Percentiles rank a stretch among this genome's conserved stretches.
Evolutionary conservation across 2,888 invertebrate species (phyloP).

Genomic region (Bedellia somnulentella): DNA sequence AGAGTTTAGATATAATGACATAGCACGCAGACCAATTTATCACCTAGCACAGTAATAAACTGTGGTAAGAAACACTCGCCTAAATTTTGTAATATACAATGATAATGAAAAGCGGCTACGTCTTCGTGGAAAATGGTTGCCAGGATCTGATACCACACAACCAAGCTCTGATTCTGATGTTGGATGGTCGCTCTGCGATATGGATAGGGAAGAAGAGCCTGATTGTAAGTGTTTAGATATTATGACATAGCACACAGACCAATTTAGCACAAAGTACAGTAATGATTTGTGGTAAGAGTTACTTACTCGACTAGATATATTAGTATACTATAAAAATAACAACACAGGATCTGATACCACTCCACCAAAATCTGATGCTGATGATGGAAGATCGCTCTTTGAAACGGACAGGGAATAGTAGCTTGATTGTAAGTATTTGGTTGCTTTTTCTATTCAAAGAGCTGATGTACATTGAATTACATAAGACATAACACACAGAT

Average conservation of each 20-base stretch:
- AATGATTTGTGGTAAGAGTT: too few relatives aligned
- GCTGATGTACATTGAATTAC: too few relatives aligned
- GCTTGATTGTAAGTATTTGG: slow-evolving; percentile 28
- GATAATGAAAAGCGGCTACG: too few relatives aligned
- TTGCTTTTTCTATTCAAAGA: too few relatives aligned
- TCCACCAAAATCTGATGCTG: slow-evolving; percentile 37
- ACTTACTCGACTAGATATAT: too few relatives aligned
- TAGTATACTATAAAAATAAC: too few relatives aligned
- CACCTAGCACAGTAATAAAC: background rate
- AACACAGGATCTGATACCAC: slow-evolving; percentile 34
- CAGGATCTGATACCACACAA: slow-evolving; percentile 31
- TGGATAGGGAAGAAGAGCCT: slow-evolving; percentile 22
- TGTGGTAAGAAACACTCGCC: too few relatives aligned
- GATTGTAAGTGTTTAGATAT: slow-evolving; percentile 23
- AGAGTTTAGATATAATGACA: slow-evolving; percentile 11
- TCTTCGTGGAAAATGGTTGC: slow-evolving; percentile 16
- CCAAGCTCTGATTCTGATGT: slow-evolving; percentile 42
- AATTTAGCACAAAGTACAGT: background rate
- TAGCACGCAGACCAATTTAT: background rate
- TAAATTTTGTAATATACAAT: too few relatives aligned
- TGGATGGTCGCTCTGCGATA: slow-evolving; percentile 40
- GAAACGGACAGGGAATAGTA: slow-evolving; percentile 23
- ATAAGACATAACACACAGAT: background rate
- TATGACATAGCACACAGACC: background rate
- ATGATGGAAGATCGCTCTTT: slow-evolving; percentile 43